Conservation (phyloP, 2,888 invertebrate species). For the Drosophila cyrtoloma region DNA sequence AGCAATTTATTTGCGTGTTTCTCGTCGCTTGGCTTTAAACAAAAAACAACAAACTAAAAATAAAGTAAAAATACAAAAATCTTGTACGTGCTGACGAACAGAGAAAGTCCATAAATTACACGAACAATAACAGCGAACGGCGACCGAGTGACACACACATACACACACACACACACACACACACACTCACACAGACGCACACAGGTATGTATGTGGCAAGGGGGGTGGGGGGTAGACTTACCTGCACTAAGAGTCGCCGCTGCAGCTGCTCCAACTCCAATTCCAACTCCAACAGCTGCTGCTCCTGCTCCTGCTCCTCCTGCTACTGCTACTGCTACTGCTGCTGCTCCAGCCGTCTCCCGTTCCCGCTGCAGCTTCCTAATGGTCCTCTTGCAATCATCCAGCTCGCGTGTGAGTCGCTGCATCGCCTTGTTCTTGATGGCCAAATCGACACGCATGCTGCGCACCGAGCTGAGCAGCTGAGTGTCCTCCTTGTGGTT, state of each 20-base stretch:
- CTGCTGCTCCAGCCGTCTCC: conserved; percentile 83
- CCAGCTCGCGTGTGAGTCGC: conserved; percentile 91
- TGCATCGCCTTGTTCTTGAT: conserved; percentile 90
- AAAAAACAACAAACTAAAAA: background rate
- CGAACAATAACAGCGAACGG: conserved; percentile 39
- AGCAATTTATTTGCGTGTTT: conserved; percentile 79
- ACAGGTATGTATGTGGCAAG: conserved; percentile 1
- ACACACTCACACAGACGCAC: conserved; percentile 51
- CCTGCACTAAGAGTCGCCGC: conserved; percentile 37
- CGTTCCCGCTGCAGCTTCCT: conserved; percentile 91
- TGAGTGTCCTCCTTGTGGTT: conserved; percentile 89
- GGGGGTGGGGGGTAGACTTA: conserved; percentile 11
- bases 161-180: conserved; percentile 5
- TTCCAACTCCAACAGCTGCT: conserved; percentile 85
- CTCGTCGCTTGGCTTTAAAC: conserved; percentile 47
- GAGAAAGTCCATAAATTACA: conserved; percentile 83
- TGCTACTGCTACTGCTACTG: conserved; percentile 74
- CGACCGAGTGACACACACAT: conserved; percentile 74
- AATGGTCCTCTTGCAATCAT: conserved; percentile 91
- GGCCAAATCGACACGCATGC: conserved; percentile 90
- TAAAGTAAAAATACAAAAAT: background rate
- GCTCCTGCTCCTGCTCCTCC: conserved; percentile 88
- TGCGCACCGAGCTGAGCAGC: conserved; percentile 92
- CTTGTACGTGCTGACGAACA: conserved; percentile 71
- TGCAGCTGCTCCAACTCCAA: background rate